These are phyloP conservation scores for Nematostella vectensis DNA, from an alignment of 92 coral and sea anemone species.

Conservation along the genomic window DNA sequence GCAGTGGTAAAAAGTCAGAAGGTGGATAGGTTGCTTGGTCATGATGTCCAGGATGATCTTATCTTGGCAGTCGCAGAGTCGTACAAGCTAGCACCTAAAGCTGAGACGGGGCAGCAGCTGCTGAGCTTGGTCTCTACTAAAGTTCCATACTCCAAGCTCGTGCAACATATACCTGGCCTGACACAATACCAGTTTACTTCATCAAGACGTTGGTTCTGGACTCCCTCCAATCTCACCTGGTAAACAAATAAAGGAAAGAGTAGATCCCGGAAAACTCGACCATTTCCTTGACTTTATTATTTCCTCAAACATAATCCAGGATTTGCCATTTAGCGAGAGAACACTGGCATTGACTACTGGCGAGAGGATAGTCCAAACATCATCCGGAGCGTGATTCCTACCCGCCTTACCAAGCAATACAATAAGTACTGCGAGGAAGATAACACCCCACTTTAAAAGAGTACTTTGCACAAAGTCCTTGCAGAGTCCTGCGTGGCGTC, in stretches of 20 bases:
- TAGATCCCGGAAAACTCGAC: background rate
- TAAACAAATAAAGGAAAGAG: slow-evolving; percentile 17
- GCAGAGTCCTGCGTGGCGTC: slow-evolving; percentile 19
- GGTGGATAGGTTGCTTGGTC: no score
- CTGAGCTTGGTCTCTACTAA: slow-evolving; percentile 24
- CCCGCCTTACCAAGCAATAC: slow-evolving; percentile 14
- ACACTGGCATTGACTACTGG: slow-evolving; percentile 16
- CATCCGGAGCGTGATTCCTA: slow-evolving; percentile 15
- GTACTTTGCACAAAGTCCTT: slow-evolving; percentile 16
- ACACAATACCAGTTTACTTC: slow-evolving; percentile 26
- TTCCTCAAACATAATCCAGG: slow-evolving; percentile 13
- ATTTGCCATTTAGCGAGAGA: slow-evolving; percentile 31
- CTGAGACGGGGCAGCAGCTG: slow-evolving; percentile 21
- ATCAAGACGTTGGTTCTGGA: slow-evolving; percentile 24
- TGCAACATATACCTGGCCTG: slow-evolving; percentile 15
- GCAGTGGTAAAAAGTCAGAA: no score
- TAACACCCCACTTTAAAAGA: slow-evolving; percentile 12
- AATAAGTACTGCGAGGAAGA: slow-evolving; percentile 16
- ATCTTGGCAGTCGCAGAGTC: slow-evolving; percentile 23
- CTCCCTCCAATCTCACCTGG: slow-evolving; percentile 7
- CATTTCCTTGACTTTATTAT: background rate
- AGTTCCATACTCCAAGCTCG: slow-evolving; percentile 20
- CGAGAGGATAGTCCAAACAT: slow-evolving; percentile 20
- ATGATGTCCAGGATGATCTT: no score
- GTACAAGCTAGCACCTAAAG: slow-evolving; percentile 18